These are phyloP conservation scores for Aldrovandia affinis DNA, from an alignment of 2,797 vertebrate genomes.

Conservation along the genomic window DNA sequence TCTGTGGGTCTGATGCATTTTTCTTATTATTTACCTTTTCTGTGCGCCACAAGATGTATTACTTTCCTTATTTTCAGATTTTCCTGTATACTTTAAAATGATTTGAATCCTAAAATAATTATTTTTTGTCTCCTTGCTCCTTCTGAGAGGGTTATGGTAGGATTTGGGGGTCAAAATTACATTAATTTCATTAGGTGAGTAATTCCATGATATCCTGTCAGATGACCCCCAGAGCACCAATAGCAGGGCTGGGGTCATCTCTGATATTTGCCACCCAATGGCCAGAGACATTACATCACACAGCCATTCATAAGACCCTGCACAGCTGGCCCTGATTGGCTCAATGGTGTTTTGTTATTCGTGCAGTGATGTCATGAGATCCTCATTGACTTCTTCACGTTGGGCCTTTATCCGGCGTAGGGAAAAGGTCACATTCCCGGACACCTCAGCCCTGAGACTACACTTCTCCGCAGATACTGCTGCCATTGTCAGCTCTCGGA, in stretches of 20 bases:
- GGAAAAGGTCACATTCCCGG: constrained; percentile 49
- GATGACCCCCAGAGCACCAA: constrained; percentile 17
- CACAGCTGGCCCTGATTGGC: constrained; percentile 45
- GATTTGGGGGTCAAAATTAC: constrained; percentile 10
- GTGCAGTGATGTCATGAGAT: constrained; percentile 69
- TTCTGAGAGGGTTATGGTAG: constrained; percentile 19
- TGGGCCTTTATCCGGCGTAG: constrained; percentile 61
- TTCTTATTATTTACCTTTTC: not conserved
- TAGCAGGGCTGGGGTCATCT: constrained; percentile 46
- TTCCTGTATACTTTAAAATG: not conserved
- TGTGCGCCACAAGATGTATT: not conserved
- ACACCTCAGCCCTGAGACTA: constrained; percentile 48
- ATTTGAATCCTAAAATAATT: not conserved
- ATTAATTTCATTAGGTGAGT: not conserved
- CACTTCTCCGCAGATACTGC: constrained; percentile 34
- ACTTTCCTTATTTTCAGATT: not conserved
- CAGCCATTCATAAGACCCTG: constrained; percentile 31
- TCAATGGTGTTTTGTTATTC: constrained; percentile 46
- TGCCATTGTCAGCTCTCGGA: constrained; percentile 59
- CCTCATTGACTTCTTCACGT: constrained; percentile 61
- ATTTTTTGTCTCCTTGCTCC: constrained; percentile 1
- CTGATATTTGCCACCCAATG: constrained; percentile 23
- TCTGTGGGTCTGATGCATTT: not conserved
- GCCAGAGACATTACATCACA: constrained; percentile 51
- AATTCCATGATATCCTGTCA: constrained; percentile 25